phyloP scores from a whole-genome alignment of 2,888 invertebrate species.

The Cataglyphis cursor region DNA sequence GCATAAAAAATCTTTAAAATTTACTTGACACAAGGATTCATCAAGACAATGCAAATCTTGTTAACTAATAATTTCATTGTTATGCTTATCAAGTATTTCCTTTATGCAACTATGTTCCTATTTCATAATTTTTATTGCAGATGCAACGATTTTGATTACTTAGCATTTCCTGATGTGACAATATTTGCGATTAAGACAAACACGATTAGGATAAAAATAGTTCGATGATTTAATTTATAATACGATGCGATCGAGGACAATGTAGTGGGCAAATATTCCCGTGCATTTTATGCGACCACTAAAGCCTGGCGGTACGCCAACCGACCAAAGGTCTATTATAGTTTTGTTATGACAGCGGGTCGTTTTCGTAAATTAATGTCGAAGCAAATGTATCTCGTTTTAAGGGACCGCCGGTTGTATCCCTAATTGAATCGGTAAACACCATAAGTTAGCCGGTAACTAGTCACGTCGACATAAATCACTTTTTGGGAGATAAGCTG shows the following conservation, averaged over 20 bases:
- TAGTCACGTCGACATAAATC: conserved; percentile 84
- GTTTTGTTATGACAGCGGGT: conserved; percentile 86
- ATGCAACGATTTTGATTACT: background rate
- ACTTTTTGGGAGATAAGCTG: conserved; percentile 78
- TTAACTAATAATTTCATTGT: conserved; percentile 23
- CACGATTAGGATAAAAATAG: conserved; percentile 60
- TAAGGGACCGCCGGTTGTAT: conserved; percentile 77
- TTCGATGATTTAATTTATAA: conserved; percentile 60
- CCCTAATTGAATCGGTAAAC: conserved; percentile 87
- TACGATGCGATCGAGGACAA: conserved; percentile 60
- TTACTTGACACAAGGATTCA: background rate
- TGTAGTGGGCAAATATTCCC: conserved; percentile 72
- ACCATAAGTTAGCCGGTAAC: conserved; percentile 85
- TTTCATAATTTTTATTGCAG: conserved; percentile 9
- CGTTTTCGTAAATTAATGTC: conserved; percentile 86
- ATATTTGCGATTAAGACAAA: conserved; percentile 60
- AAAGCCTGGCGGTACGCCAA: conserved; percentile 75
- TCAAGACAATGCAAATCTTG: background rate
- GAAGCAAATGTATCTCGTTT: conserved; percentile 85
- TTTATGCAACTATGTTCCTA: background rate
- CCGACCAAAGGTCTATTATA: conserved; percentile 84
- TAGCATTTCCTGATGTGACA: background rate
- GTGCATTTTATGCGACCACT: conserved; percentile 78
- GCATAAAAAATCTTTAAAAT: background rate
- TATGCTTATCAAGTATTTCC: background rate